These are phyloP conservation scores for Mionectes macconnelli DNA, from an alignment of 2,113 vertebrate genomes.

Conservation along the genomic window DNA sequence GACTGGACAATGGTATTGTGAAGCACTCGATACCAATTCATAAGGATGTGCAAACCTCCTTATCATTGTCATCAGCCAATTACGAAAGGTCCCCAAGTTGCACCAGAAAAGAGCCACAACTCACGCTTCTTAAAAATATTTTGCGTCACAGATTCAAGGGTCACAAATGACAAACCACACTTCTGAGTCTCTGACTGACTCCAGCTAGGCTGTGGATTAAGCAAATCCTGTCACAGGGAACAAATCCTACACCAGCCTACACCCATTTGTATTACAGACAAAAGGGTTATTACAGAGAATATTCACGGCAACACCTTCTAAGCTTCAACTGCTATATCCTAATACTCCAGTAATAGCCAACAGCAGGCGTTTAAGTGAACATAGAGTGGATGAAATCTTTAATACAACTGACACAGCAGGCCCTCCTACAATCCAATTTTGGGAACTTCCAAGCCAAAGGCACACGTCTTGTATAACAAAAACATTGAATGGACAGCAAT, in stretches of 20 bases:
- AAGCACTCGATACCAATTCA: not conserved
- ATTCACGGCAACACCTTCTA: not conserved
- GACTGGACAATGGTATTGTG: fast-evolving
- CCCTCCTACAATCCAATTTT: not conserved
- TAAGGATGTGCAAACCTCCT: not conserved
- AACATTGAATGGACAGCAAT: fast-evolving
- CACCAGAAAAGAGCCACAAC: not conserved
- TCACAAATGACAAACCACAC: not conserved
- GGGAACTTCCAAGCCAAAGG: not conserved
- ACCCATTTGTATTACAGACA: not conserved
- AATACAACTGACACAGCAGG: not conserved
- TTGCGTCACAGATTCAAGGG: not conserved
- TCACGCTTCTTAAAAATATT: not conserved
- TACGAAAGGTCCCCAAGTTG: not conserved
- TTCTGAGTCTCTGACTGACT: not conserved
- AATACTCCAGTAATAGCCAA: not conserved
- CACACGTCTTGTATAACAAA: not conserved
- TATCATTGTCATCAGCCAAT: fast-evolving
- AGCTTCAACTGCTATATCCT: not conserved
- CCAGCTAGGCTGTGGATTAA: not conserved
- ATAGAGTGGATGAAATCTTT: not conserved
- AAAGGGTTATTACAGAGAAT: not conserved
- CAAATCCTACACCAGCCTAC: not conserved
- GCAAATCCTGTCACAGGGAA: not conserved
- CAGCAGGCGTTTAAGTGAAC: not conserved